Percentiles rank a stretch among this genome's conserved stretches.
These are phyloP conservation scores for Leptodirus hochenwartii DNA, from an alignment of 2,888 invertebrate genomes.

Conservation along the genomic window DNA sequence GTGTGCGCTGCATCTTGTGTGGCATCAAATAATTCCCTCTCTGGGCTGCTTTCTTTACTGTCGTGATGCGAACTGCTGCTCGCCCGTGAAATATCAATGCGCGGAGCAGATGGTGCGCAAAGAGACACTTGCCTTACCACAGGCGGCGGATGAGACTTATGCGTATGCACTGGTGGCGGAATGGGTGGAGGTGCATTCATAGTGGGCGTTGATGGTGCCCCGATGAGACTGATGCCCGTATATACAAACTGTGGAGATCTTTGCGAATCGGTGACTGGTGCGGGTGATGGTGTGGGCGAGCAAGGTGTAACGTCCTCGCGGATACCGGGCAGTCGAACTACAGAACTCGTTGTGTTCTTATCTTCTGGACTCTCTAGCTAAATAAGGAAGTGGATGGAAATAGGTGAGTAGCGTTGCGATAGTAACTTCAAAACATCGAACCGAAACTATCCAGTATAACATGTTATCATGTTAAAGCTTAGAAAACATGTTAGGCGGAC, in stretches of 20 bases:
- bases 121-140: constrained; percentile 19
- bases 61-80: constrained; percentile 80
- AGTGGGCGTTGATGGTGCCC: constrained; percentile 18
- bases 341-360: constrained; percentile 26
- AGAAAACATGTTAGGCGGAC: no score
- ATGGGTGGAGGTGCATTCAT: constrained; percentile 9
- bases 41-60: constrained; percentile 69
- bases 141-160: constrained; percentile 1
- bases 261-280: background rate
- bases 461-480: no score
- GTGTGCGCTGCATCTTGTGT: no score
- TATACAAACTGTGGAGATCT: constrained; percentile 15
- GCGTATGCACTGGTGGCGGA: background rate
- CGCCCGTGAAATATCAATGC: constrained; percentile 78
- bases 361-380: constrained; percentile 41
- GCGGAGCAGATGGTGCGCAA: constrained; percentile 55
- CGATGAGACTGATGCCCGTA: constrained; percentile 23
- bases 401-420: constrained; percentile 4
- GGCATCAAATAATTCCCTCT: no score
- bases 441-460: no score
- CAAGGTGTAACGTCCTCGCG: constrained; percentile 30
- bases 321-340: constrained; percentile 35
- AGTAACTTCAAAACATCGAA: no score
- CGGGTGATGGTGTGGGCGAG: constrained; percentile 15
- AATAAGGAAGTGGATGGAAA: constrained; percentile 12